Evolutionary conservation across 2,113 vertebrate genomes (phyloP), one percentile per base, ranked within the genome.

Genomic region (Pachypanchax playfairii): DNA sequence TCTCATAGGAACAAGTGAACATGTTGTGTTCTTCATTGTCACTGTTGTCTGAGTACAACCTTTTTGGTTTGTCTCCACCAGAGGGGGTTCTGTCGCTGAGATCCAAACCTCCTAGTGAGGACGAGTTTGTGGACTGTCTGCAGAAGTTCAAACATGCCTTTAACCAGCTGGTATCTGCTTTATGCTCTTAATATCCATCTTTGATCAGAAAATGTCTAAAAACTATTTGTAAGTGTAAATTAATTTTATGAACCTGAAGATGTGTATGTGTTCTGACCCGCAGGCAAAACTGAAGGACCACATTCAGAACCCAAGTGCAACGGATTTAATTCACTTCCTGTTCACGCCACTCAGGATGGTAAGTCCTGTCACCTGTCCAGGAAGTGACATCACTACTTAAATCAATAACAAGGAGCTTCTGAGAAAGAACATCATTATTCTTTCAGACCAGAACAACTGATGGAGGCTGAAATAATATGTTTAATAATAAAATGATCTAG

Each of bases 131-230:
- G 1, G 94, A 98, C 86, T 98, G 96, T 83, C 94, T 99, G 67
- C 97, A 98, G 85, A 99, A 98, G 70, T 98, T 99, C 87, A 99
- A 99, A 70, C 93, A 97, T 65, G 95, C 94, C 62, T 98, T 99
- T 91, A 99, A 98, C 80, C 94, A 98, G 72, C 91, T 98, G 94
- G 97, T 98, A 88, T 13, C 36, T 22, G 25, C n/a, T 18, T 28
- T 26, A 17, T 17, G 7, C 4, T 17, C 18, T 35, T 3, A 12
- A 9, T 35, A 3, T 12, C 3, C 8, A 20, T 8, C 41, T 21
- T 9, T 11, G 0, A 17, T 26, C 26, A 18, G 17, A 4, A n/a
- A 17, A n/a, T n/a, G n/a, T n/a, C n/a, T n/a, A n/a, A n/a, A n/a
- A n/a, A n/a, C n/a, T n/a, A n/a, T n/a, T n/a, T n/a, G n/a, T n/a